Evolutionary conservation across 2,113 vertebrate species (phyloP), one percentile per base, ranked within the genome.

Genomic region (Cervus canadensis): DNA sequence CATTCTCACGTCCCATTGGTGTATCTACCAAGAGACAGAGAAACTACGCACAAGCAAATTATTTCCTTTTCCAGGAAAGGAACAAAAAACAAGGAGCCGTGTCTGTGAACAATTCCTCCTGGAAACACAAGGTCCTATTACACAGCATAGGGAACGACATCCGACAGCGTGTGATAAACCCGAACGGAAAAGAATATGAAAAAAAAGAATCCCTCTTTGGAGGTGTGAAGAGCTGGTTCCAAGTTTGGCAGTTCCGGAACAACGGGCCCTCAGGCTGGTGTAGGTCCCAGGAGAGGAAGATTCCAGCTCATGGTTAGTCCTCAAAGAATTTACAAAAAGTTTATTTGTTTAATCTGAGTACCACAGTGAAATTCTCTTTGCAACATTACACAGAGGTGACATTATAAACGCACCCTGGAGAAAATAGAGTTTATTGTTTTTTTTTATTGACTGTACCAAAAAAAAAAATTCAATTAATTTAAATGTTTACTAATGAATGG

Each of bases 241-340:
- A 25, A 67, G 21, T 50, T 19, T 50, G 40, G 23, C 13, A 43
- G 26, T 33, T 25, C 13, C 33, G 50, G 50, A 89, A 23, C 23
- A 60, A 6, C 0, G 0, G 19, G 19, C 4, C 5, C 50, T 30
- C 2, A 1, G 48, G 21, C 16, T 26, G 30, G 15, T 2, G 13
- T 3, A 0, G 8, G 7, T 52, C 40, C 64, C 52, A 33, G 28
- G 50, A 2, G 15, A 43, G 59, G n/a, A 48, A 28, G 15, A 54
- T 48, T n/a, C 17, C 13, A 85, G 17, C 79, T 57, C 3, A 26
- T 1, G 8, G 7, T n/a, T 30, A 25, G 33, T 86, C 87, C 48
- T n/a, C 85, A 78, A n/a, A 62, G 82, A 89, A 85, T 26, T 33
- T 30, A 64, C 28, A 9, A 13, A n/a, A 17, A 45, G 19, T 60